Evolutionary conservation across 1,140 invertebrate genomes (phyloP), one percentile per base, ranked within the genome.

Genomic region (Venturia canescens): DNA sequence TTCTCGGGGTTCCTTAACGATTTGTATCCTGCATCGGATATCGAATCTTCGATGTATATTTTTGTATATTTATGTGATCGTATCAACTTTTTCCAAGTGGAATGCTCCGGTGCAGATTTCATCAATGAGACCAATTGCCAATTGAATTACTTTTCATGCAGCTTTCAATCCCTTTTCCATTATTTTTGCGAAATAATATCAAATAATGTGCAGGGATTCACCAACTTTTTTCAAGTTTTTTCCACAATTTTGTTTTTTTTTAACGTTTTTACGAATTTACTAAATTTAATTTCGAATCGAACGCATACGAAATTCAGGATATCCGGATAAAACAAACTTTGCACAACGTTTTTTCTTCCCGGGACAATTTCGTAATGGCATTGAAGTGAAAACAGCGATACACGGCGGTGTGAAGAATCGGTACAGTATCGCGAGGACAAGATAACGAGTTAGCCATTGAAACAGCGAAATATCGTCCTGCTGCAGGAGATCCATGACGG

Each of bases 361-460:
- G 3, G 11, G 1, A 26, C 60, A 26, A 11, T 26, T 63, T 63
- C 3, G 0, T 26, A 13, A 13, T 63, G 23, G 9, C 27, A 31
- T 69, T 31, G 29, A n/a, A 16, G 66, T 31, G 60, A 26, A 63
- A 13, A 63, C 31, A 15, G 29, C 29, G 21, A 50, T 75, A 26
- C 18, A 3, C 72, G 72, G 27, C 4, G n/a, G n/a, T n/a, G 48
- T 29, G 11, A 57, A 29, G 26, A 29, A 69, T 69, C 66, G 27
- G 66, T 16, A 15, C 13, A 69, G n/a, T 31, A 29, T 69, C 66
- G 29, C 29, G 66, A 9, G 21, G 38, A 44, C 9, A 69, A 69
- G 27, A 21, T 69, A 69, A 69, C 66, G 11, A 31, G 66, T 69
- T 69, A 31, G n/a, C n/a, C 66, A 69, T 69, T 69, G 66, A 69